phyloP scores from a whole-genome alignment of 1,140 invertebrate species.

The Dendroctonus ponderosae region DNA sequence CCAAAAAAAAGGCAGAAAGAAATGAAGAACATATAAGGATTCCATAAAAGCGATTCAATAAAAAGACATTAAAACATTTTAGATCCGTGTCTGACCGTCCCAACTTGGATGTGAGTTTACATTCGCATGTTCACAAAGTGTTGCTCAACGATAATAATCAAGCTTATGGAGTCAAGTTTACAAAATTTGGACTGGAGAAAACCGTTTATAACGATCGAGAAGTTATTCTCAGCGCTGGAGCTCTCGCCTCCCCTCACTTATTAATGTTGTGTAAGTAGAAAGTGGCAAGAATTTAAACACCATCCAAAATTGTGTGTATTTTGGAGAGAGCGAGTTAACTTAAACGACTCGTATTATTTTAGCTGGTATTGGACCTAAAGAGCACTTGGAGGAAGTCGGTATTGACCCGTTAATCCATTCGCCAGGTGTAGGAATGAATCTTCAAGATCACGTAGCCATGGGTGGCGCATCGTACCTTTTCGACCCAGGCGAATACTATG shows the following conservation, averaged over 20 bases:
- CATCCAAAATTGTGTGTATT: conserved; percentile 1
- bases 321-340: not conserved
- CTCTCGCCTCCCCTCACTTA: conserved; percentile 72
- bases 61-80: conserved; percentile 4
- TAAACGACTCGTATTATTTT: not conserved
- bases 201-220: conserved; percentile 61
- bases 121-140: conserved; percentile 63
- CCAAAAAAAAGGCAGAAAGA: too few species aligned
- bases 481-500: conserved; percentile 52
- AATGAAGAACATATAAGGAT: too few species aligned
- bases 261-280: conserved; percentile 66
- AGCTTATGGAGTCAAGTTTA: conserved; percentile 65
- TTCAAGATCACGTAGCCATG: conserved; percentile 71
- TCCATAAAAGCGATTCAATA: not conserved
- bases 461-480: conserved; percentile 53
- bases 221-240: conserved; percentile 70
- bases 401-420: conserved; percentile 58
- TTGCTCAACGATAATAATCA: conserved; percentile 58
- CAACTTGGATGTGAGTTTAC: conserved; percentile 72
- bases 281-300: conserved; percentile 47
- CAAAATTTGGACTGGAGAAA: conserved; percentile 52
- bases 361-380: conserved; percentile 60
- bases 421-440: conserved; percentile 76
- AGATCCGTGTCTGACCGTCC: conserved; percentile 64
- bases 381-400: conserved; percentile 62